Evolutionary conservation across 2,113 vertebrate genomes (phyloP).

Genomic region (Choloepus hoffmanni): DNA sequence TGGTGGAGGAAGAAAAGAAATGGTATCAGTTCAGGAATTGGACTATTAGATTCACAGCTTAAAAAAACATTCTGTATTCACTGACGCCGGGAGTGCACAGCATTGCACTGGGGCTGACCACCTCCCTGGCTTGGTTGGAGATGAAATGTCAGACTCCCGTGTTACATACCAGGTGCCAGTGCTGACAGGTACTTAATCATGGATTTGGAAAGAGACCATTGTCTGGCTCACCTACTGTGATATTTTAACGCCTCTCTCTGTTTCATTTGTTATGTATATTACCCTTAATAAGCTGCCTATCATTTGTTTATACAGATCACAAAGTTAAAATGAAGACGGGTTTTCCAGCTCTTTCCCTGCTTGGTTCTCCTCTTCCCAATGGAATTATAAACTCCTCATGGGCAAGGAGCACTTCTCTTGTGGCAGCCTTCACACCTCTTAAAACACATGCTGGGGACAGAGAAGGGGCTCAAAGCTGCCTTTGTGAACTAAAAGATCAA

Average conservation of each 20-base stretch:
- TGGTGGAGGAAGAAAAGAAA: not conserved
- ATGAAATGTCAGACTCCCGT: conserved; percentile 20
- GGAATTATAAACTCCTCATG: not conserved
- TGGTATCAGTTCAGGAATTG: not conserved
- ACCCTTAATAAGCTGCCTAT: not conserved
- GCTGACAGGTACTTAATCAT: conserved; percentile 38
- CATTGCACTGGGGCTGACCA: not conserved
- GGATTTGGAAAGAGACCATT: conserved; percentile 23
- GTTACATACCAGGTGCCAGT: not conserved
- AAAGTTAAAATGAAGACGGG: not conserved
- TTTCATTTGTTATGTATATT: not conserved
- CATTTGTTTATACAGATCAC: not conserved
- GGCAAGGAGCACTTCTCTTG: not conserved
- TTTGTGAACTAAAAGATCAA: conserved; percentile 34
- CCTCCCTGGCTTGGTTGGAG: not conserved
- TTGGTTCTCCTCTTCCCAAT: not conserved
- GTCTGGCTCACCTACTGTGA: not conserved
- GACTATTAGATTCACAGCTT: not conserved
- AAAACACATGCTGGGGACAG: not conserved
- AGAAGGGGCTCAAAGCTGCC: not conserved
- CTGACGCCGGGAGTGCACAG: not conserved
- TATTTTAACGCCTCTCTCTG: not conserved
- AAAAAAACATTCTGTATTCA: not conserved
- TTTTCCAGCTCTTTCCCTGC: not conserved
- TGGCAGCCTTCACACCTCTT: conserved; percentile 14